A percentile compares a stretch with the other conserved stretches of the same genome.
phyloP scores from a whole-genome alignment of 2,888 invertebrate species.

The Galerucella calmariensis region DNA sequence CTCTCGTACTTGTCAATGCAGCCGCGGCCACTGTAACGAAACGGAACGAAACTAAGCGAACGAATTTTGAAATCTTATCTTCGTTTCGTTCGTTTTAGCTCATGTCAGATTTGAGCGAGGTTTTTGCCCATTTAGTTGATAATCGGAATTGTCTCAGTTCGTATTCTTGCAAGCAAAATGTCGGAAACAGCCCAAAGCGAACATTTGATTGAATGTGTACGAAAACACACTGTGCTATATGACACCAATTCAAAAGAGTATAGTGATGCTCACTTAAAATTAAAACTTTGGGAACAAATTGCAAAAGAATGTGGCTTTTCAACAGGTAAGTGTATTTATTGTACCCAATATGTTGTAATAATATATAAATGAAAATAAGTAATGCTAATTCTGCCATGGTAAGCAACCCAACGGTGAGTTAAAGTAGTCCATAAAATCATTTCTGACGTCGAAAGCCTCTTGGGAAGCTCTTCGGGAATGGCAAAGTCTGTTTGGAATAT shows the following conservation, averaged over 20 bases:
- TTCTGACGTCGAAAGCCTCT: neutral
- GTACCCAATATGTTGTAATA: neutral
- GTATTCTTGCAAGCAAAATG: no score
- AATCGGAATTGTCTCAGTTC: no score
- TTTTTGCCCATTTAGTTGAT: no score
- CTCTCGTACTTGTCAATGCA: slow-evolving; percentile 9
- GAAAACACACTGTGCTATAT: no score
- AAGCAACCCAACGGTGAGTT: neutral
- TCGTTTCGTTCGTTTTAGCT: no score
- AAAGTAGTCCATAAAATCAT: neutral
- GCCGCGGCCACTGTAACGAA: slow-evolving; percentile 8
- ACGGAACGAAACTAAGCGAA: neutral
- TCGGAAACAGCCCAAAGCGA: neutral
- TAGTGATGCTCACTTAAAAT: neutral
- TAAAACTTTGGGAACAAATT: neutral
- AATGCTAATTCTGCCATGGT: no score
- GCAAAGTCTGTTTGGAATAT: slow-evolving; percentile 1
- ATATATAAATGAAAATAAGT: neutral
- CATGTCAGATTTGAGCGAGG: no score
- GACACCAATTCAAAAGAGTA: neutral
- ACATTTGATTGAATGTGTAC: neutral
- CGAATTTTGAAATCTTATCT: neutral
- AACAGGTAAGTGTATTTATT: neutral
- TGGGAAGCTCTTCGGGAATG: neutral
- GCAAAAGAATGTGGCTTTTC: neutral